A percentile compares a stretch with the other conserved stretches of the same genome.
Evolutionary conservation across 2,888 invertebrate genomes (phyloP).

Genomic region (Phaedon cochleariae): DNA sequence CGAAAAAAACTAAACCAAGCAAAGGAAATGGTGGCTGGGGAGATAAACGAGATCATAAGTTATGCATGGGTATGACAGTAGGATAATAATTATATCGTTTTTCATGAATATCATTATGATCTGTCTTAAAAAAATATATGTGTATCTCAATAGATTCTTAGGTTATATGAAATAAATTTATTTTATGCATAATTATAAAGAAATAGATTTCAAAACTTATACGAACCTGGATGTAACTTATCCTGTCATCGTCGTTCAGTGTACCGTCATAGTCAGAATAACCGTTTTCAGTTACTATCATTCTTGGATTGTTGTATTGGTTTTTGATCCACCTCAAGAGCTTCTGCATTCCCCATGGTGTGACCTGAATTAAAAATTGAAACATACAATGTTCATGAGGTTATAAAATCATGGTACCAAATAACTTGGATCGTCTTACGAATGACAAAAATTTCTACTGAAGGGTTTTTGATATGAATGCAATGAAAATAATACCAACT

Average conservation of each 20-base stretch:
- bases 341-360: constrained; percentile 69
- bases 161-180: too few relatives aligned
- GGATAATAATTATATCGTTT: constrained; percentile 26
- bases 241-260: constrained; percentile 22
- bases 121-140: too few relatives aligned
- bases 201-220: too few relatives aligned
- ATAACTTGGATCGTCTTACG: too few relatives aligned
- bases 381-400: too few relatives aligned
- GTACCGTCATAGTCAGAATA: constrained; percentile 55
- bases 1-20: constrained; percentile 77
- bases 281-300: constrained; percentile 70
- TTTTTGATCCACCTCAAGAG: constrained; percentile 63
- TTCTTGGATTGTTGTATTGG: constrained; percentile 62
- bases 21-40: constrained; percentile 99
- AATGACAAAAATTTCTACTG: too few relatives aligned
- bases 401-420: too few relatives aligned
- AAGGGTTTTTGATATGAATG: too few relatives aligned
- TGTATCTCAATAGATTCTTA: too few relatives aligned
- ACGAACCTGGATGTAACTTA: constrained; percentile 22
- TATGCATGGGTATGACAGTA: constrained; percentile 79
- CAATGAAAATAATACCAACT: too few relatives aligned
- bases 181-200: too few relatives aligned
- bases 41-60: constrained; percentile 83
- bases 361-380: too few relatives aligned
- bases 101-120: not conserved